phyloP scores from a whole-genome alignment of 2,113 vertebrate species.

The Eudyptes chrysolophus region DNA sequence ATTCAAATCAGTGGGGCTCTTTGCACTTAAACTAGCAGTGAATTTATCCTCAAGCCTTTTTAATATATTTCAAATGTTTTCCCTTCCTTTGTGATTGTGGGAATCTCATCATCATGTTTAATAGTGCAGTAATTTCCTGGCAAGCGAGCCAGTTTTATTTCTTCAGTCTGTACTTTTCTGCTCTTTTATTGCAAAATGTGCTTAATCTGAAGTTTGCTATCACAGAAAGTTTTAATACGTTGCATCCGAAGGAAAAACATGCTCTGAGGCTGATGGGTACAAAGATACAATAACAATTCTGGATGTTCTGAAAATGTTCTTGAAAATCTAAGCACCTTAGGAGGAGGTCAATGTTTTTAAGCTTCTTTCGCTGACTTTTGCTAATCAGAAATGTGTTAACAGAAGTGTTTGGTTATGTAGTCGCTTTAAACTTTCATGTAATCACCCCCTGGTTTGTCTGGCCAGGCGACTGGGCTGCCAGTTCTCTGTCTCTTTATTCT shows the following conservation, averaged over 20 bases:
- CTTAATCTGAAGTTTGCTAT: background rate
- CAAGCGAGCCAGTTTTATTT: background rate
- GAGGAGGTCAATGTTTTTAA: background rate
- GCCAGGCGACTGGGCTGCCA: background rate
- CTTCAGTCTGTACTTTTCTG: constrained; percentile 58
- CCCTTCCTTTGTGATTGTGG: background rate
- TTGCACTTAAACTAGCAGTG: background rate
- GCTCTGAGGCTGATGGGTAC: fast-evolving
- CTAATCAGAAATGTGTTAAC: background rate
- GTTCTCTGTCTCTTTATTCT: background rate
- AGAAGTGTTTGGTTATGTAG: background rate
- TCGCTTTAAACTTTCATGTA: background rate
- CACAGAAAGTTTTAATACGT: fast-evolving
- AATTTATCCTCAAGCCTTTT: background rate
- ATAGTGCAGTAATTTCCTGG: background rate
- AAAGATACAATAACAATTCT: background rate
- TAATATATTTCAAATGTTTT: background rate
- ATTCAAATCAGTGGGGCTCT: background rate
- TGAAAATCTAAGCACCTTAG: background rate
- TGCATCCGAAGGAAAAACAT: background rate
- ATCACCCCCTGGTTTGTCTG: background rate
- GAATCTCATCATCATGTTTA: background rate
- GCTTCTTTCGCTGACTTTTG: background rate
- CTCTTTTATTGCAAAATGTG: constrained; percentile 40
- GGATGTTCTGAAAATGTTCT: background rate